These are phyloP conservation scores for Perizoma flavofasciatum DNA, from an alignment of 2,888 invertebrate species.

Conservation along the genomic window DNA sequence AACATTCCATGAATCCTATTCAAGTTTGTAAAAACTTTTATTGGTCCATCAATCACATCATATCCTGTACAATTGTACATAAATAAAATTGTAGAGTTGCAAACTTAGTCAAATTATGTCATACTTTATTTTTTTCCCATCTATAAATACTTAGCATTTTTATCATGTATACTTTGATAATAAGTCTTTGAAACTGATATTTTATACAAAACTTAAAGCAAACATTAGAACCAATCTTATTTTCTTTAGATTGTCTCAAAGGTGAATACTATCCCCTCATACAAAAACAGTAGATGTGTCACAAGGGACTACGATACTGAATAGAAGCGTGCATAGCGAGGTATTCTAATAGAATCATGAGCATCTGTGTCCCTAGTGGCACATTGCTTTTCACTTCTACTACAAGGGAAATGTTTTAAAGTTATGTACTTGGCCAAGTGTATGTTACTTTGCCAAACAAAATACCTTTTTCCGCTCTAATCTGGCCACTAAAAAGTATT, in stretches of 20 bases:
- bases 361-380: too few species aligned
- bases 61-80: conserved; percentile 39
- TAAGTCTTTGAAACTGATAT: conserved; percentile 17
- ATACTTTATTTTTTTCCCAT: conserved; percentile 14
- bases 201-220: conserved; percentile 18
- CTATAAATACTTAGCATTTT: conserved; percentile 23
- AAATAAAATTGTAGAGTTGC: conserved; percentile 25
- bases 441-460: too few species aligned
- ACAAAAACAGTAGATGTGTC: conserved; percentile 6
- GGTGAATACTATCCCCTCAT: conserved; percentile 32
- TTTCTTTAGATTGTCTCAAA: conserved; percentile 6
- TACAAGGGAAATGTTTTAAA: too few species aligned
- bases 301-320: too few species aligned
- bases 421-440: too few species aligned
- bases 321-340: too few species aligned
- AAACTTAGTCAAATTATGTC: conserved; percentile 20
- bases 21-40: conserved; percentile 68
- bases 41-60: conserved; percentile 57
- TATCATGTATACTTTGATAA: not conserved
- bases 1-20: conserved; percentile 78
- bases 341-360: too few species aligned
- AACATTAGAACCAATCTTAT: conserved; percentile 23
- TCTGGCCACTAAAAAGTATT: too few species aligned
- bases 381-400: too few species aligned
- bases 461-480: too few species aligned